phyloP scores from a whole-genome alignment of 2,113 vertebrate genomes.

The Pholis gunnellus region DNA sequence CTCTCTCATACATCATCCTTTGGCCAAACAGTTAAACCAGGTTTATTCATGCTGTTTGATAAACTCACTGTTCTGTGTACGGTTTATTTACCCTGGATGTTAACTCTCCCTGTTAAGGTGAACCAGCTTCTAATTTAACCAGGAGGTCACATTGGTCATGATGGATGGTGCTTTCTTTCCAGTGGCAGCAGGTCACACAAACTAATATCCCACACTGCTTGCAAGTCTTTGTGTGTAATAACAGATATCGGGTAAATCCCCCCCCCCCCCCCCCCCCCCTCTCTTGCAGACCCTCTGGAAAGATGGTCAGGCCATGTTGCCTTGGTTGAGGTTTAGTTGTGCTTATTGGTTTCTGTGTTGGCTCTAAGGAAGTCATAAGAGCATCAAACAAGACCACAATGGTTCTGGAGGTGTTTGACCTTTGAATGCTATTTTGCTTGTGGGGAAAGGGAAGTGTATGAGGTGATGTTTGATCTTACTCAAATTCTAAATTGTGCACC shows the following conservation, averaged over 20 bases:
- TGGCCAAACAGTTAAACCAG: slow-evolving; percentile 20
- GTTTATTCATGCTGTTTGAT: slow-evolving; percentile 48
- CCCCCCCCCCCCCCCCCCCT: neutral
- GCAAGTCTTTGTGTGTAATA: slow-evolving; percentile 51
- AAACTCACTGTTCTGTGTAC: slow-evolving; percentile 34
- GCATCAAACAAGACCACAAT: slow-evolving; percentile 17
- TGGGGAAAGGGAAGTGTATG: neutral
- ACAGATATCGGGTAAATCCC: slow-evolving; percentile 55
- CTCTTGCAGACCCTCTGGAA: slow-evolving; percentile 23
- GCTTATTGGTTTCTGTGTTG: slow-evolving; percentile 54
- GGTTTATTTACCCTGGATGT: slow-evolving; percentile 56
- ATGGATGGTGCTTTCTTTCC: slow-evolving; percentile 70
- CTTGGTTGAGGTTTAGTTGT: slow-evolving; percentile 37
- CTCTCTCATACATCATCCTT: slow-evolving; percentile 44
- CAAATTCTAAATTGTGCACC: neutral
- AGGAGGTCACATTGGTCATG: slow-evolving; percentile 56
- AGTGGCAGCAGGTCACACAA: slow-evolving; percentile 66
- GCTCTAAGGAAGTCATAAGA: slow-evolving; percentile 16
- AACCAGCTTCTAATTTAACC: slow-evolving; percentile 49
- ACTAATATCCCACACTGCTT: slow-evolving; percentile 62
- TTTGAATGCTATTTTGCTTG: neutral
- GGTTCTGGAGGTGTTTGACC: slow-evolving; percentile 15
- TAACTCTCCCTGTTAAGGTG: slow-evolving; percentile 39
- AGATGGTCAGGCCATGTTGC: slow-evolving; percentile 42
- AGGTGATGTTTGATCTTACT: neutral